Conservation (phyloP, 2,888 invertebrate genomes). For the Pantelozetes paolii region DNA sequence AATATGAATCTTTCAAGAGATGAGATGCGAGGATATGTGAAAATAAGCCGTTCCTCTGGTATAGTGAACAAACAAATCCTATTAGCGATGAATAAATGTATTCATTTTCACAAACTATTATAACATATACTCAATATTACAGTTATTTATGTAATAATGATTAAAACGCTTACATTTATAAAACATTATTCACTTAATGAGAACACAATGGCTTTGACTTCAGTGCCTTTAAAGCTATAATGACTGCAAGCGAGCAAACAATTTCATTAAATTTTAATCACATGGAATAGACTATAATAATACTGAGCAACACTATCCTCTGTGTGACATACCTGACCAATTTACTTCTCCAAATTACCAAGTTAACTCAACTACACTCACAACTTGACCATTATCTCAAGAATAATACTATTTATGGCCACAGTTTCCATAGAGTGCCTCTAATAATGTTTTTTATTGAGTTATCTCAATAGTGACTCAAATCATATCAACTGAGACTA, state of each 20-base stretch:
- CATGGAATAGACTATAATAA: not conserved
- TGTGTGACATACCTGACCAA: conserved; percentile 25
- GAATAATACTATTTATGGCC: not conserved
- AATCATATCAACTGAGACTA: not conserved
- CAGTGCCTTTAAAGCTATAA: not conserved
- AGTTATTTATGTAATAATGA: conserved; percentile 20
- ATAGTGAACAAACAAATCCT: no score
- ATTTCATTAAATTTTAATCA: conserved; percentile 24
- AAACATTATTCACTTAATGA: conserved; percentile 13
- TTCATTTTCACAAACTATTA: no score
- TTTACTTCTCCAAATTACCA: not conserved
- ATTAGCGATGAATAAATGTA: not conserved
- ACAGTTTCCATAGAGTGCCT: not conserved
- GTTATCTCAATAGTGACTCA: not conserved
- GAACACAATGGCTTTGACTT: conserved; percentile 13
- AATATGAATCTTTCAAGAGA: not conserved
- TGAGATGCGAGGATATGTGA: conserved; percentile 14
- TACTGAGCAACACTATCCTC: not conserved
- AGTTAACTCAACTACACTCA: not conserved
- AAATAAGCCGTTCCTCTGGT: conserved; percentile 5
- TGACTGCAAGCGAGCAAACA: conserved; percentile 3
- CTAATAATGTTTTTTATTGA: not conserved
- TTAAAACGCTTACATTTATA: conserved; percentile 12
- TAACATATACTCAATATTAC: not conserved
- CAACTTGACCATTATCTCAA: not conserved